Percentiles rank a stretch among this genome's conserved stretches.
Conservation (phyloP, 2,113 vertebrate species). For the Taxidea taxus region DNA sequence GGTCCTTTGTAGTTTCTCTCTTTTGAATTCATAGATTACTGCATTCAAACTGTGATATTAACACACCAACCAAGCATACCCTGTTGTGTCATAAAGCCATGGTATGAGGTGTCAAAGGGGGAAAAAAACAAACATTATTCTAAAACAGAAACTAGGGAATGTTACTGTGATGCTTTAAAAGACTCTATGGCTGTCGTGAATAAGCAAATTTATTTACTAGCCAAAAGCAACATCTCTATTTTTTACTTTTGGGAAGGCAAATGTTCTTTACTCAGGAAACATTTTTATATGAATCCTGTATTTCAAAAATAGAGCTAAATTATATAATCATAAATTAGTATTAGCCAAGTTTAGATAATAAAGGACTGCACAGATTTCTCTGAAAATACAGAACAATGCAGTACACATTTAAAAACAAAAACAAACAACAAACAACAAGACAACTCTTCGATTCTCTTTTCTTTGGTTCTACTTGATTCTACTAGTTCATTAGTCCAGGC, state of each 20-base stretch:
- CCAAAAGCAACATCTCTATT: slow-evolving; percentile 12
- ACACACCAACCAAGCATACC: slow-evolving; percentile 79
- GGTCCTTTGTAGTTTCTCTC: slow-evolving; percentile 80
- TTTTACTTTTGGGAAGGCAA: slow-evolving; percentile 24
- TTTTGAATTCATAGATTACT: slow-evolving; percentile 81
- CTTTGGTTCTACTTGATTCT: not conserved
- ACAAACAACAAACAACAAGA: not conserved
- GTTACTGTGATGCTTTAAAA: slow-evolving; percentile 72
- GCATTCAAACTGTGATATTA: slow-evolving; percentile 80
- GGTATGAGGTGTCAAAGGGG: slow-evolving; percentile 70
- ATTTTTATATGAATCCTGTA: slow-evolving; percentile 65
- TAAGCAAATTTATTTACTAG: slow-evolving; percentile 64
- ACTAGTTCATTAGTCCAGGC: not conserved
- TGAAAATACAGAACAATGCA: not conserved
- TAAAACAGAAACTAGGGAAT: slow-evolving; percentile 70
- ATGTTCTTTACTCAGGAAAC: slow-evolving; percentile 60
- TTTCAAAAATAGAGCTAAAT: slow-evolving; percentile 34
- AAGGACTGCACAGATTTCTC: not conserved
- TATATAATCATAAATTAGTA: not conserved
- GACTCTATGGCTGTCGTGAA: slow-evolving; percentile 59
- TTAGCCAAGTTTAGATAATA: not conserved
- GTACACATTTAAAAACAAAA: not conserved
- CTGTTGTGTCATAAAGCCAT: slow-evolving; percentile 81
- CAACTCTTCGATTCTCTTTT: not conserved
- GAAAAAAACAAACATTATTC: slow-evolving; percentile 78